Percentiles rank a stretch among this genome's conserved stretches.
phyloP scores from a whole-genome alignment of 1,140 invertebrate genomes.

The Cataglyphis hispanica region DNA sequence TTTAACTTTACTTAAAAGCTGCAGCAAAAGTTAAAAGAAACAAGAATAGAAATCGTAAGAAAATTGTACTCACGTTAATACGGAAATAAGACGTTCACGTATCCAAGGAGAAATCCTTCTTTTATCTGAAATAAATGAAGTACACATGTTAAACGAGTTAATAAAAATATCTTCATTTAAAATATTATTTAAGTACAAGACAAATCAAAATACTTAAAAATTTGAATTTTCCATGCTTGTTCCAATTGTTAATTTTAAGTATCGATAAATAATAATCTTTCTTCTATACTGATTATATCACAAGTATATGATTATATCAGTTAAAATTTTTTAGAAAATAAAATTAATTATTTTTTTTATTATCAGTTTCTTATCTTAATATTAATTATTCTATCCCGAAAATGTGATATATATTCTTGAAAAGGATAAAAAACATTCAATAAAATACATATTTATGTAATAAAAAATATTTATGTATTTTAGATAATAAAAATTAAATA shows the following conservation, averaged over 20 bases:
- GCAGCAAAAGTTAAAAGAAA: not conserved
- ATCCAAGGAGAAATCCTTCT: not conserved
- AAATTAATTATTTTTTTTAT: not conserved
- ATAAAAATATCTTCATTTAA: not conserved
- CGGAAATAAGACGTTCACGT: not conserved
- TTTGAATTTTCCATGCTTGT: not conserved
- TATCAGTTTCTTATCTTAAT: not conserved
- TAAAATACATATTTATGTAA: not conserved
- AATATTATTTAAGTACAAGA: not conserved
- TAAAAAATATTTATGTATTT: not conserved
- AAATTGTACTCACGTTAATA: constrained; percentile 46
- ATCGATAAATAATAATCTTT: not conserved
- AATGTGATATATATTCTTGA: not conserved
- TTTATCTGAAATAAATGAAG: constrained; percentile 18
- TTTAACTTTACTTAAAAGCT: not conserved
- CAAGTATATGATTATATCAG: not conserved
- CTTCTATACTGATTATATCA: not conserved
- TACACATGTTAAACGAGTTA: not conserved
- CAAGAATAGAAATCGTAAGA: not conserved
- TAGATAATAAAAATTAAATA: not conserved
- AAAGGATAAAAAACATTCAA: not conserved
- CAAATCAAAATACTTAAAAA: not conserved
- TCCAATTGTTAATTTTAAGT: not conserved
- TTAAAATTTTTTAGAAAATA: not conserved
- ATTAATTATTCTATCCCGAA: not conserved